A percentile compares a stretch with the other conserved stretches of the same genome.
These are phyloP conservation scores for Pituophis catenifer DNA, from an alignment of 2,113 vertebrate species.

Conservation along the genomic window DNA sequence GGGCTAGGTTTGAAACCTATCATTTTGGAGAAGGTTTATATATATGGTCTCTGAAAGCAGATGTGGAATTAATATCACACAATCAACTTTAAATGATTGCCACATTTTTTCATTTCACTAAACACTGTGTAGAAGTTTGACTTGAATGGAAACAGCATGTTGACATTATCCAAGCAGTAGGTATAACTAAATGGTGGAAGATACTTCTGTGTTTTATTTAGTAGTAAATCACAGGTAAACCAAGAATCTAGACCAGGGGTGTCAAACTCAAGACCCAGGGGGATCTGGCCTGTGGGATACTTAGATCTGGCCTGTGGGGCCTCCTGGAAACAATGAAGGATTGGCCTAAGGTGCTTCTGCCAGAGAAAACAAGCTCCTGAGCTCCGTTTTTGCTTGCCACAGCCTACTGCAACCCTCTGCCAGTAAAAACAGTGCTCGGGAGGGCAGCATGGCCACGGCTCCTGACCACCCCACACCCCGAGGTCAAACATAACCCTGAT, in stretches of 20 bases:
- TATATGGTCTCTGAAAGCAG: background rate
- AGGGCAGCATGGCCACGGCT: no score
- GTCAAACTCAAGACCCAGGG: no score
- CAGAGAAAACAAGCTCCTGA: no score
- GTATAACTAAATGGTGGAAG: background rate
- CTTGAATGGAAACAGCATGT: background rate
- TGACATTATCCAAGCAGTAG: background rate
- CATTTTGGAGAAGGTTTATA: background rate
- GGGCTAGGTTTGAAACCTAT: background rate
- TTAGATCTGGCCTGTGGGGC: no score
- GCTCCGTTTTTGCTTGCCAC: no score
- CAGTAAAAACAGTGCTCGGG: no score
- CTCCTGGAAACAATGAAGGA: no score
- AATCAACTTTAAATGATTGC: background rate
- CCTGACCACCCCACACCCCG: no score
- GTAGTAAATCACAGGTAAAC: background rate
- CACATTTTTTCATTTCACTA: background rate
- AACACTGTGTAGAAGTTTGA: background rate
- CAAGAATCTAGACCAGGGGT: background rate
- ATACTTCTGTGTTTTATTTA: background rate
- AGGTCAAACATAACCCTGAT: no score
- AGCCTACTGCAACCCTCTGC: no score
- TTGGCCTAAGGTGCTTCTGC: no score
- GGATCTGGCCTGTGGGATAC: no score
- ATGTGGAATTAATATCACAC: background rate